Conservation (phyloP, 2,888 invertebrate genomes). For the Parnassius apollo region DNA sequence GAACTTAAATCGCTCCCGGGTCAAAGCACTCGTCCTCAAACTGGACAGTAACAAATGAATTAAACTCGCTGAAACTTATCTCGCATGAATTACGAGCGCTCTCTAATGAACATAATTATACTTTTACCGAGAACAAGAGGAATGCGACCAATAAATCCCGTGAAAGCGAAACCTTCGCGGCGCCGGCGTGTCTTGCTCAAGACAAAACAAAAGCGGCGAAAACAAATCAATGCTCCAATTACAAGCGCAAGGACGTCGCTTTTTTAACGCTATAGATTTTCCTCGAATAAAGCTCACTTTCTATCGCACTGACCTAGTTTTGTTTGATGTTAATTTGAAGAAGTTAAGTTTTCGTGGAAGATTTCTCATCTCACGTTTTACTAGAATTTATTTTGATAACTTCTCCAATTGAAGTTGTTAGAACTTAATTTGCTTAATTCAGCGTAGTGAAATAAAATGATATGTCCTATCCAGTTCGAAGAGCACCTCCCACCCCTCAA, state of each 20-base stretch:
- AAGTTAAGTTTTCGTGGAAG: background rate
- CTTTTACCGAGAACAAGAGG: slow-evolving; percentile 22
- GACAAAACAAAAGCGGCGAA: slow-evolving; percentile 20
- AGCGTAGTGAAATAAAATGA: too few relatives aligned
- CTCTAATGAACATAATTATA: slow-evolving; percentile 26
- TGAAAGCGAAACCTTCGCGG: slow-evolving; percentile 21
- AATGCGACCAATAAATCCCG: slow-evolving; percentile 21
- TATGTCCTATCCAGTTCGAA: too few relatives aligned
- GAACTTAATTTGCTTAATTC: too few relatives aligned
- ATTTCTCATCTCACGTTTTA: background rate
- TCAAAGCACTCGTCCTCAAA: background rate
- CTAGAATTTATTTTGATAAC: too few relatives aligned
- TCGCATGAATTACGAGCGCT: slow-evolving; percentile 22
- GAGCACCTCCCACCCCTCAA: too few relatives aligned
- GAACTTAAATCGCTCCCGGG: background rate
- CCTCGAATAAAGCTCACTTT: background rate
- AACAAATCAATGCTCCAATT: slow-evolving; percentile 27
- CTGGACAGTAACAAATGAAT: slow-evolving; percentile 12
- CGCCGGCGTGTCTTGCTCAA: slow-evolving; percentile 20
- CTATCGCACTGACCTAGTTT: slow-evolving; percentile 18
- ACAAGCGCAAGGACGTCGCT: slow-evolving; percentile 4
- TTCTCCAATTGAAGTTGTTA: too few relatives aligned
- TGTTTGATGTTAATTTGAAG: background rate
- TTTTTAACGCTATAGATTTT: slow-evolving; percentile 18
- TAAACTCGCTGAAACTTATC: slow-evolving; percentile 20